Conservation (phyloP, 2,113 vertebrate genomes). For the Seriola dumerili region DNA sequence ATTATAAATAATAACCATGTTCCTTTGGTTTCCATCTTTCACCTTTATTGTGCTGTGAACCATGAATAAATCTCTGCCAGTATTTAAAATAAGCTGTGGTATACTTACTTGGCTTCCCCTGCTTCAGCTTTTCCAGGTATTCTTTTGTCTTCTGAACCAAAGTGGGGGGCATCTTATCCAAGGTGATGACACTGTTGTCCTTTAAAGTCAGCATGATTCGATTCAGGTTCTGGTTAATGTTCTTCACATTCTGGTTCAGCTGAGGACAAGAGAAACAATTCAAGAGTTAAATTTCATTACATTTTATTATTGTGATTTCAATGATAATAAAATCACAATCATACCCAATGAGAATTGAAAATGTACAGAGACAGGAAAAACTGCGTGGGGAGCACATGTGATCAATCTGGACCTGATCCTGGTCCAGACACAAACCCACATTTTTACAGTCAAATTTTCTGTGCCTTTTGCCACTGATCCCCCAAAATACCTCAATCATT, state of each 20-base stretch:
- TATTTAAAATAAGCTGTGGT: not conserved
- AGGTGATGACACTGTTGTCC: constrained; percentile 89
- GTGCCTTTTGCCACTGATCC: too few relatives aligned
- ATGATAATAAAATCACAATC: too few relatives aligned
- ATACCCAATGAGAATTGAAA: too few relatives aligned
- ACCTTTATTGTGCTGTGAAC: not conserved
- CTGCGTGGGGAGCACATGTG: too few relatives aligned
- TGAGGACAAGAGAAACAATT: constrained; percentile 68
- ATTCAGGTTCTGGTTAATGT: constrained; percentile 83
- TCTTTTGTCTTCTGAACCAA: constrained; percentile 91
- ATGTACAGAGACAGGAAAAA: too few relatives aligned
- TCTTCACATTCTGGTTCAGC: constrained; percentile 97
- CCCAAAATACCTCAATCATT: not conserved
- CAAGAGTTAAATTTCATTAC: not conserved
- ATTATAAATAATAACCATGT: not conserved
- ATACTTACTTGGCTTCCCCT: constrained; percentile 88
- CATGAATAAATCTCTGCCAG: not conserved
- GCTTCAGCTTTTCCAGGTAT: constrained; percentile 92
- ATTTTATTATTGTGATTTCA: not conserved
- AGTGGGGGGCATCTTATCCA: constrained; percentile 89
- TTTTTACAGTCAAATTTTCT: too few relatives aligned
- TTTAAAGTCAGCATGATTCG: constrained; percentile 91
- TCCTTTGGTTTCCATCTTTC: not conserved
- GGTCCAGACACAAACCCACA: too few relatives aligned
- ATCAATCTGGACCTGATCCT: too few relatives aligned